Conservation (phyloP, 1,140 invertebrate genomes). For the Rhynchophorus ferrugineus region DNA sequence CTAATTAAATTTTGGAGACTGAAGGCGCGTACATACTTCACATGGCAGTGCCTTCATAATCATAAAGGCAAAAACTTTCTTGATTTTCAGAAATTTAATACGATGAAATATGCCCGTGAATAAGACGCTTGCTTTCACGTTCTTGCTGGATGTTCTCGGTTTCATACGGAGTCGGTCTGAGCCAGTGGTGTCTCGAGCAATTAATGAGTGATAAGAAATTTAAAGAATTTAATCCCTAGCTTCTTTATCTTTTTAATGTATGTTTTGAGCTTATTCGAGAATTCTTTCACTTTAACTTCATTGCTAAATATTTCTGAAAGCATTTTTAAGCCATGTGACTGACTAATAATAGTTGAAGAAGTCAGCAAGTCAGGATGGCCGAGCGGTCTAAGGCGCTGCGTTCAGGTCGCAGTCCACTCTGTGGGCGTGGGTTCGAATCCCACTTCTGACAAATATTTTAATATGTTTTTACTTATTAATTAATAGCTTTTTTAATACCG, state of each 20-base stretch:
- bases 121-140: background rate
- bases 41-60: background rate
- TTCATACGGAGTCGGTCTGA: background rate
- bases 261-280: no score
- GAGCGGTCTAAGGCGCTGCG: slow-evolving; percentile 89
- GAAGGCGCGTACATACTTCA: background rate
- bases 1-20: background rate
- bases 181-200: background rate
- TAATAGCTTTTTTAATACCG: no score
- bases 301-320: no score
- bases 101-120: background rate
- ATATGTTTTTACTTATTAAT: no score
- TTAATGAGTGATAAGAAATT: background rate
- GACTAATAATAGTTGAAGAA: no score
- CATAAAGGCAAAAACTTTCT: background rate
- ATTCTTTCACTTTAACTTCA: no score
- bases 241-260: no score
- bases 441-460: slow-evolving; percentile 78
- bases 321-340: no score
- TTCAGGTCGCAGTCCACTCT: slow-evolving; percentile 87
- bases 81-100: background rate
- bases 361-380: slow-evolving; percentile 82
- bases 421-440: slow-evolving; percentile 83
- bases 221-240: no score
- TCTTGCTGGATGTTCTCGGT: background rate